Evolutionary conservation across 2,888 invertebrate species (phyloP), one percentile per base, ranked within the genome.

Genomic region (Dicyrtomina minuta): DNA sequence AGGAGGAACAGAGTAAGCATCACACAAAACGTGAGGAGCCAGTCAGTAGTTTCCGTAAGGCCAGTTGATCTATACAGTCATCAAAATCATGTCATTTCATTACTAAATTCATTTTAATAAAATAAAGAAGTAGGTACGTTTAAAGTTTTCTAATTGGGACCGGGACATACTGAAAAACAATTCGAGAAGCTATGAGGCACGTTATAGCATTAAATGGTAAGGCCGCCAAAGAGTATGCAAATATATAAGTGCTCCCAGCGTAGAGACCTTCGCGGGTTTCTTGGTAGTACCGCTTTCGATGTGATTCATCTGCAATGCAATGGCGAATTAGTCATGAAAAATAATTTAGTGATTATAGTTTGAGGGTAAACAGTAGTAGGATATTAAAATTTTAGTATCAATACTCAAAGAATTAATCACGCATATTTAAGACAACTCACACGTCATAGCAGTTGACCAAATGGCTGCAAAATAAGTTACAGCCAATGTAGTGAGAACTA

Each of bases 201-300:
- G 90, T 89, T 51, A 92, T 82, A 33, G 92, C 86, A 0, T 93
- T 92, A 80, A 93, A 89, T 0, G 94, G 93, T 69, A 95, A 82
- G 0, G 91, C 90, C 15, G 91, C 87, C 2, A 93, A 82, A 74
- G 91, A 89, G 82, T 93, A 93, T 0, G 92, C 89, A 0, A 93
- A 84, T 0, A 95, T 84, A 78, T 95, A 87, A 74, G 92, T 87
- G 0, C 92, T 90, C 0, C 95, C 95, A 2, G 91, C 89, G 81
- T 96, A 96, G 0, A 93, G 83, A 0, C 93, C 93, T 81, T 94
- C 93, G 65, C 93, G 89, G 0, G 90, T 88, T 80, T 96, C 96
- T 80, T 95, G 93, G 77, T 93, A 93, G 82, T 93, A 95, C 49
- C 92, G 86, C n/a, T 91, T 92, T n/a, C 95, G 85, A 62, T 73